Conservation (phyloP, 2,797 vertebrate genomes). For the Artibeus lituratus region DNA sequence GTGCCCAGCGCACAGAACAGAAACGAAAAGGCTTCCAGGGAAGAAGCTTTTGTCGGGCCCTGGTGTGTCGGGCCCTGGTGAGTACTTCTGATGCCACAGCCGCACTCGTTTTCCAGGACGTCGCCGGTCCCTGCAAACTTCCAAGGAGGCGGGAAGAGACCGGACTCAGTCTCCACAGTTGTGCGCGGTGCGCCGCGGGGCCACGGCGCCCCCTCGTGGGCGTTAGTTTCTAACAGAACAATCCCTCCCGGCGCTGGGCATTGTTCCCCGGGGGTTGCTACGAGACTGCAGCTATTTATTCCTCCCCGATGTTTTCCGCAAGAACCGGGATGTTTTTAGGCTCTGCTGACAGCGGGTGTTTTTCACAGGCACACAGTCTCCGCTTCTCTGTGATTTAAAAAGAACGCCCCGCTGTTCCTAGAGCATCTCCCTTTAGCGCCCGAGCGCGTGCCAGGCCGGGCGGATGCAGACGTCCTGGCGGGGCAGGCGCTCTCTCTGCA, state of each 20-base stretch:
- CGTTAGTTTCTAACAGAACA: not conserved
- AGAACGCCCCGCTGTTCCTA: accelerated
- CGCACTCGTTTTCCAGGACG: not conserved
- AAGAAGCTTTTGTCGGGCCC: not conserved
- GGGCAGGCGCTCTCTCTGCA: not conserved
- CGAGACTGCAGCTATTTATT: conserved; percentile 45
- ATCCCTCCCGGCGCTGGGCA: not conserved
- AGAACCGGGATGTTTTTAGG: not conserved
- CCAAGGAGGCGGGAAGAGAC: not conserved
- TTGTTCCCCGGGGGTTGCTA: conserved; percentile 14
- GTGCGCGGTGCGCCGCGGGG: not conserved
- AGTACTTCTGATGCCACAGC: accelerated
- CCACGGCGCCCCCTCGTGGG: not conserved
- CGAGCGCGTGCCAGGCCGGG: not conserved
- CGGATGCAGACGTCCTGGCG: not conserved
- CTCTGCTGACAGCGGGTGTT: not conserved
- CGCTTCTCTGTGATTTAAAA: not conserved
- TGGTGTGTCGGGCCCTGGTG: not conserved
- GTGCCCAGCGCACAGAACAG: not conserved
- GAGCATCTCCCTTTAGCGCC: not conserved
- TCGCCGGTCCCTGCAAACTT: not conserved
- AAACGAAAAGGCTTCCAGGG: not conserved
- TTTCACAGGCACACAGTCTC: not conserved
- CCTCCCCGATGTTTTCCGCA: not conserved
- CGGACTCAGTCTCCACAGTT: not conserved